phyloP scores from a whole-genome alignment of 2,888 invertebrate species.

The Odontocolon sp. region DNA sequence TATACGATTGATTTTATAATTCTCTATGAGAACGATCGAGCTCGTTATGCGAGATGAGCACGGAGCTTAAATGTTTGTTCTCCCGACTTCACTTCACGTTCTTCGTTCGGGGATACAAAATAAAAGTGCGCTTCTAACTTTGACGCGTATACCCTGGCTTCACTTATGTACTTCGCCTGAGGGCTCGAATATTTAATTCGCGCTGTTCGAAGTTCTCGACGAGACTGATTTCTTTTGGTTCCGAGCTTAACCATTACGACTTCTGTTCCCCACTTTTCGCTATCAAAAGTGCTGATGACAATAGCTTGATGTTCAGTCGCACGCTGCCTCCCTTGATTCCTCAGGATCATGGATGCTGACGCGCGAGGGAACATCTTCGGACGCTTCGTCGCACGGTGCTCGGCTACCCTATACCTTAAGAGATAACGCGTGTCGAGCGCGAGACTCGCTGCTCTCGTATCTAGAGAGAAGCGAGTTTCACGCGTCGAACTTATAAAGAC shows the following conservation, averaged over 20 bases:
- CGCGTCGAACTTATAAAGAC: no score
- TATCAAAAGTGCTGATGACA: background rate
- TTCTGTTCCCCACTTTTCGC: no score
- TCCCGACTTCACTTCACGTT: background rate
- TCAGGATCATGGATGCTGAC: no score
- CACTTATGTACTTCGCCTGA: background rate
- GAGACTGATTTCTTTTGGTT: no score
- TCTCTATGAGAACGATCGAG: background rate
- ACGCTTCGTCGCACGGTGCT: background rate
- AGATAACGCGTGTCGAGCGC: background rate
- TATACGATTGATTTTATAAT: background rate
- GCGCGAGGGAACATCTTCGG: background rate
- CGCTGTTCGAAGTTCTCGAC: no score
- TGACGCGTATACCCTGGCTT: background rate
- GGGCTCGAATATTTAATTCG: no score
- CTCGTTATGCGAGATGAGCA: background rate
- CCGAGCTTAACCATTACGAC: no score
- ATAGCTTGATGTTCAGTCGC: no score
- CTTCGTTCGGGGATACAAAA: background rate
- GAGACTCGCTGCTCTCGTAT: background rate
- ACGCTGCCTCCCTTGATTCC: no score
- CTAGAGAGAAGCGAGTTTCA: no score
- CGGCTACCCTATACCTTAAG: background rate
- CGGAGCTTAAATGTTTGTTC: background rate
- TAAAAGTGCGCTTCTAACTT: background rate